Evolutionary conservation across 2,797 vertebrate genomes (phyloP).

Genomic region (Crocodylus rhombifer): DNA sequence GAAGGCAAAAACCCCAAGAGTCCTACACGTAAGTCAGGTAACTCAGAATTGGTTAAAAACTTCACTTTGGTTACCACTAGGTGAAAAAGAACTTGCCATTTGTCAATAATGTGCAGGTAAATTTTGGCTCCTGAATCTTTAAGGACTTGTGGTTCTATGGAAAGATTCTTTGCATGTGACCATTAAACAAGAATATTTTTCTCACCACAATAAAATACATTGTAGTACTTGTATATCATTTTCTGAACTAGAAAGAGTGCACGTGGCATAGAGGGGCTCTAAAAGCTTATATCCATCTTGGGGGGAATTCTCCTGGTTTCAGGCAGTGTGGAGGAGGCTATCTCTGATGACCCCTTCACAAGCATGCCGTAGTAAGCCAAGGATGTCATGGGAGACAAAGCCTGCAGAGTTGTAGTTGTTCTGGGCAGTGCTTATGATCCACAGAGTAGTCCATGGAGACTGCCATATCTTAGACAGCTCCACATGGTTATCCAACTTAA

Average conservation of each 20-base stretch:
- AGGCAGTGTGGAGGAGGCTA: not conserved
- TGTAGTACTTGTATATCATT: not conserved
- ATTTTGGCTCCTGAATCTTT: not conserved
- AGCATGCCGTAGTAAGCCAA: not conserved
- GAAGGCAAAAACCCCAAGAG: no score
- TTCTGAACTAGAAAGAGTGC: not conserved
- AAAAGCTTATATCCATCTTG: not conserved
- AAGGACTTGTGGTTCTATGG: not conserved
- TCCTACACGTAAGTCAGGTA: no score
- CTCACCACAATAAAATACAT: not conserved
- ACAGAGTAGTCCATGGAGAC: not conserved
- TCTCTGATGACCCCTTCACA: constrained; percentile 3
- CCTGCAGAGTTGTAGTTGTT: not conserved
- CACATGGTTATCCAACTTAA: not conserved
- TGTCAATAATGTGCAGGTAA: not conserved
- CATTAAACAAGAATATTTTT: not conserved
- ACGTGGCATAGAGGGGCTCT: not conserved
- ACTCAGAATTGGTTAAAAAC: no score
- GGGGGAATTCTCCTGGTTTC: not conserved
- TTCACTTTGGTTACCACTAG: no score
- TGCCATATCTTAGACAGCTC: not conserved
- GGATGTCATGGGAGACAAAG: not conserved
- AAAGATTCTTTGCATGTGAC: not conserved
- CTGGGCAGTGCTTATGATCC: not conserved
- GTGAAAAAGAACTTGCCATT: no score